Conservation (phyloP, 2,113 vertebrate genomes). For the Anoplopoma fimbria region DNA sequence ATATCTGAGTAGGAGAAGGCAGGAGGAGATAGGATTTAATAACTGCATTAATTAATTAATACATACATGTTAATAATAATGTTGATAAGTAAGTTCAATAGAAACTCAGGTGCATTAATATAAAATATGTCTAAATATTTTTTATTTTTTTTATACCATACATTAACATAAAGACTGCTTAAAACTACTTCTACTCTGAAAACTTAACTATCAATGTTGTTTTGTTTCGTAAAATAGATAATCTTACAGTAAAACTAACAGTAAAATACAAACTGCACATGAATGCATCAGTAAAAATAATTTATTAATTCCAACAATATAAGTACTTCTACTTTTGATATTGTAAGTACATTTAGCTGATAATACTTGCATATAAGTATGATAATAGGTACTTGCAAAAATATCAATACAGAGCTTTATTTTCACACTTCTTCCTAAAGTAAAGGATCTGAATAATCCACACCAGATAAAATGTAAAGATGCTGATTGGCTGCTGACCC, state of each 20-base stretch:
- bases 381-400: not conserved
- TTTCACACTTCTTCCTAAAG: not conserved
- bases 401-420: not conserved
- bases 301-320: not conserved
- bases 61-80: not conserved
- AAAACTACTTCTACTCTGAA: too few relatives aligned
- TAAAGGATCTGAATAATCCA: not conserved
- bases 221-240: not conserved
- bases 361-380: not conserved
- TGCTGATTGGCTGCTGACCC: not conserved
- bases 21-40: not conserved
- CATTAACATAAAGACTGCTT: too few relatives aligned
- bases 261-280: not conserved
- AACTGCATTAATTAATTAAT: not conserved
- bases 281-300: not conserved
- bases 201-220: too few relatives aligned
- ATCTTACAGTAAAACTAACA: too few relatives aligned
- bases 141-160: too few relatives aligned
- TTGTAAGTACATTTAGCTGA: not conserved
- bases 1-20: too few relatives aligned
- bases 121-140: not conserved
- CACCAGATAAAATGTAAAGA: not conserved
- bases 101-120: not conserved
- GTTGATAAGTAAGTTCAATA: not conserved
- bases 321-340: not conserved